Base-by-base conservation (phyloP, 2,888 invertebrate species). In the Timema cristinae region DNA sequence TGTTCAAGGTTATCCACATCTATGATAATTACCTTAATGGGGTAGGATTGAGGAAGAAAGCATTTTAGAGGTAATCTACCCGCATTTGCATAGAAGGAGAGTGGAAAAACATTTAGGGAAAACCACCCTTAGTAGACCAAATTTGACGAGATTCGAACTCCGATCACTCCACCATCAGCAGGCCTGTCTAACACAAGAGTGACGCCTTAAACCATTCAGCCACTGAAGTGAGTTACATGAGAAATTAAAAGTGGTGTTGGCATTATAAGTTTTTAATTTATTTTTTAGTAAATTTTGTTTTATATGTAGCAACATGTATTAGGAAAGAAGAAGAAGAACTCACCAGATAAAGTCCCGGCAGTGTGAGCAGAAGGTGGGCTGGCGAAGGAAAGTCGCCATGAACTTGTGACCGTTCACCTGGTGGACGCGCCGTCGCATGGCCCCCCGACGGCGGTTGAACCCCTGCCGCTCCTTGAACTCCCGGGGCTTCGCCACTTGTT, bases 331-430 rank as follows among this genome's bases (percentile, higher is more conserved):
- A n/a, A 5, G 47, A 11, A 72, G 69, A 69, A 84, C 88, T 86
- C 83, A 96, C 98, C 98, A 98, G 83, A 99, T 98, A 85, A 99
- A 99, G 85, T 98, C 97, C 78, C 94, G 91, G 86, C 99, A 99
- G 86, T 98, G 97, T 81, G 97, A 97, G 88, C 99, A 99, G 87
- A 99, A 99, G 78, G 98, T 98, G 77, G 98, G 98, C 85, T 99
- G 99, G 70, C 97, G 90, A 79, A 99, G 89, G 85, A 97, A 97
- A 76, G 98, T 98, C 77, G 98, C 98, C 98, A 99, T 98, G 85
- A 99, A 99, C 86, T 99, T 99, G 88, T 99, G 99, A 67, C 98
- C 98, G 84, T 94, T 97, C 76, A 91, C 89, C 87, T 98, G 97
- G 85, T 99, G 99, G 78, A 99, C 97, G 79, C 97, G 90, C 75